Evolutionary conservation across 2,113 vertebrate species (phyloP), one percentile per base, ranked within the genome.

Genomic region (Mus musculus): DNA sequence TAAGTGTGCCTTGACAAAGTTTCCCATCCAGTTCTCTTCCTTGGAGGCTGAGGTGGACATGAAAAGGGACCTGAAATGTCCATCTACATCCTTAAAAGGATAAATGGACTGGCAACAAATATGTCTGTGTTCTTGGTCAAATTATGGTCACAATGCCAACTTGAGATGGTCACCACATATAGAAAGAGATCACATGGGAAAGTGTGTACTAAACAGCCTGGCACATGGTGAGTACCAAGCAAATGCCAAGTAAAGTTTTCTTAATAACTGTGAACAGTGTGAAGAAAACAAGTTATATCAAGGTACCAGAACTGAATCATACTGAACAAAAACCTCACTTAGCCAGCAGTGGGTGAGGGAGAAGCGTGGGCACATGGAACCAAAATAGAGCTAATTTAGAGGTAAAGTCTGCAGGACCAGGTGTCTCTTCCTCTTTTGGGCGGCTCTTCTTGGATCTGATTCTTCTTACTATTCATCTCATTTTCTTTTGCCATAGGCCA

Each of bases 1-100:
- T 97, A 97, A 96, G 88, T 67, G 24, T 97, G 71, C 95, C 67
- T 81, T 96, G 87, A 95, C 75, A 52, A 90, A 81, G 36, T 69
- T 86, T 26, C 71, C 89, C 56, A 94, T 91, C 91, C 59, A 88
- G 78, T 81, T 36, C 54, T 86, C 76, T 96, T 95, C 81, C 75
- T 75, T 59, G 71, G 56, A n/a, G 56, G 85, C 69, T 39, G 76
- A 91, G 67, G 12, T 78, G 11, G 52, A 80, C 46, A 42, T 59
- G 82, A 87, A 91, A 93, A 69, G 6, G 28, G 56, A 82, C 33
- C 67, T 52, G 19, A 88, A 67, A 49, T 61, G 22, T n/a, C 16
- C 59, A 80, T 49, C 28, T 78, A 12, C 1, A 33, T 30, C 4
- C 46, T 91, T 67, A 49, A 89, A 95, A 42, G 69, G 71, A 91